Conservation (phyloP, 1,140 invertebrate species). For the Wasmannia auropunctata region DNA sequence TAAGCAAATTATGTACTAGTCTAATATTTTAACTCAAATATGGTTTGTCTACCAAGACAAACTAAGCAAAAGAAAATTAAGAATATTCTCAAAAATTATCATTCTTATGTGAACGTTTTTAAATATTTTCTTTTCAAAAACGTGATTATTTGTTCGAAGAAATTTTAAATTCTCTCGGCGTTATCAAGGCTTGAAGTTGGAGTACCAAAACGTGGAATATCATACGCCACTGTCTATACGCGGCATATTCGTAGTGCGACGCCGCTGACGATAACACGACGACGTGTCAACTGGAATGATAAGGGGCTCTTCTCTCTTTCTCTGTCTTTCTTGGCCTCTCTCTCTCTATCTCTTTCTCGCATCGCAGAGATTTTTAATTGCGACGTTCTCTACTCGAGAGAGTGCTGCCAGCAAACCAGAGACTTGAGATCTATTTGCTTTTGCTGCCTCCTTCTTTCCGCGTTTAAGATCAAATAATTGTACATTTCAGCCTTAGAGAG, state of each 20-base stretch:
- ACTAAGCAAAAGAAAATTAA: background rate
- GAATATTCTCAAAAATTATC: background rate
- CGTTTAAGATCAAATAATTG: constrained; percentile 13
- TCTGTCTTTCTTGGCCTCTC: no score
- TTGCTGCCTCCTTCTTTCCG: background rate
- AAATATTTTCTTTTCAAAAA: background rate
- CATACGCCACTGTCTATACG: background rate
- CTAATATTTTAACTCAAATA: background rate
- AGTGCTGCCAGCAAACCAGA: background rate
- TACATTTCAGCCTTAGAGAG: background rate
- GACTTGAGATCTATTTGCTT: constrained; percentile 22
- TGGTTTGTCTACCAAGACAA: no score
- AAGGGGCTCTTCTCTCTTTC: constrained; percentile 29
- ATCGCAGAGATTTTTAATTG: constrained; percentile 44
- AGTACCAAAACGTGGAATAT: background rate
- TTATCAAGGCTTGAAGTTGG: background rate
- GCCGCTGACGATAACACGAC: constrained; percentile 26
- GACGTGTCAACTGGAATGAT: constrained; percentile 45
- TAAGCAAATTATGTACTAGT: background rate
- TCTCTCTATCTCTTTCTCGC: background rate
- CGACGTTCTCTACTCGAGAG: background rate
- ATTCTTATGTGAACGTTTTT: background rate
- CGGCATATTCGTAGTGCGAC: constrained; percentile 18
- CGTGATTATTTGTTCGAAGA: background rate
- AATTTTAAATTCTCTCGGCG: background rate